Evolutionary conservation across 2,888 invertebrate species (phyloP), one percentile per base, ranked within the genome.

Genomic region (Noctua janthina): DNA sequence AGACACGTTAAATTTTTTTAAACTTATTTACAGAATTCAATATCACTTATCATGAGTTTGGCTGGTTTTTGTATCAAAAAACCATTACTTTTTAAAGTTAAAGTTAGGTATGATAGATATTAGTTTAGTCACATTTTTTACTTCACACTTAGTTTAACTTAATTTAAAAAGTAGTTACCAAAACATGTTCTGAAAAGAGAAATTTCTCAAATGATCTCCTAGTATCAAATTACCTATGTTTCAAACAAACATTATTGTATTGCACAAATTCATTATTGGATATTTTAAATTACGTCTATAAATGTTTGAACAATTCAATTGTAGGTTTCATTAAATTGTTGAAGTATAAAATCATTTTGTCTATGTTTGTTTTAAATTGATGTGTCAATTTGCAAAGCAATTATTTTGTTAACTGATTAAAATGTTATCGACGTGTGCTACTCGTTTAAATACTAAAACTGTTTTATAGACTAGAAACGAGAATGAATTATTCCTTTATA

Each of bases 341-440:
- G 15, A 67, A 54, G 15, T 49, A 43, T n/a, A 35, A 15, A 20
- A 39, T 67, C 20, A 59, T 11, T 17, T 4, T 64, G 11, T 17
- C 8, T 8, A 17, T 23, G 59, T 49, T 76, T 76, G 51, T 59
- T 72, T 43, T 29, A 67, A 67, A 82, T 29, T 56, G n/a, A 56
- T 8, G 51, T 43, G 29, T 56, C 15, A 35, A 68, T 78, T 62
- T 56, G 35, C 62, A 64, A 70, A 54, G 20, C 56, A 49, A 64
- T 72, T 64, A 49, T 82, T 76, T 62, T 29, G 46, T 66, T 20
- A 8, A 20, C 54, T 3, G 2, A 54, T 54, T 54, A 54, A 54
- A 54, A 54, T 54, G 23, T 23, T 23, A 23, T 54, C 54, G 23
- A 54, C 2, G 23, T 54, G 8, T 20, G 23, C 54, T 54, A 20